Evolutionary conservation across 2,113 vertebrate species (phyloP).

Genomic region (Pyxicephalus adspersus): DNA sequence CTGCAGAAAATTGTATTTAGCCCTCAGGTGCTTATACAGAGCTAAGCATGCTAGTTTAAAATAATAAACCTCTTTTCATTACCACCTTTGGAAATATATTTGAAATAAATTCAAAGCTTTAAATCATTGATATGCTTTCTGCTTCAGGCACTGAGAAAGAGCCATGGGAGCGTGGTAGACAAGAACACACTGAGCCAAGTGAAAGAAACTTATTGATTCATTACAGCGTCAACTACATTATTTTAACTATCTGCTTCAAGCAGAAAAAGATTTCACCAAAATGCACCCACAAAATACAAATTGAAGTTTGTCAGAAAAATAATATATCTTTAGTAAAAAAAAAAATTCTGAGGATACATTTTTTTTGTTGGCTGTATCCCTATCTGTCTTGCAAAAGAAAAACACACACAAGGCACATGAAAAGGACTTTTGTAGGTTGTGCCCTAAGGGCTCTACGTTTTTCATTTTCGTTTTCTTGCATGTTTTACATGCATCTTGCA

Average conservation of each 20-base stretch:
- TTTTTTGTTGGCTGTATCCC: no score
- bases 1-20: slow-evolving; percentile 45
- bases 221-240: slow-evolving; percentile 6
- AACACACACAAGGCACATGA: no score
- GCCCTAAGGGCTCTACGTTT: no score
- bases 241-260: slow-evolving; percentile 29
- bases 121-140: slow-evolving; percentile 53
- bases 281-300: background rate
- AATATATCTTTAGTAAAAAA: no score
- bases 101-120: slow-evolving; percentile 48
- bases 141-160: slow-evolving; percentile 45
- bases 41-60: slow-evolving; percentile 36
- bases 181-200: slow-evolving; percentile 42
- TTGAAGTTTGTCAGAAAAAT: no score
- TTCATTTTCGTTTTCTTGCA: no score
- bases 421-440: no score
- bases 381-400: no score
- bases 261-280: slow-evolving; percentile 32
- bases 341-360: background rate
- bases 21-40: slow-evolving; percentile 14
- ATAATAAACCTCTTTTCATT: slow-evolving; percentile 53
- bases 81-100: slow-evolving; percentile 49
- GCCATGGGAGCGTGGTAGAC: slow-evolving; percentile 45
- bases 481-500: no score
- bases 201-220: slow-evolving; percentile 51